Evolutionary conservation across 2,888 invertebrate species (phyloP).

Genomic region (Leucoma salicis): DNA sequence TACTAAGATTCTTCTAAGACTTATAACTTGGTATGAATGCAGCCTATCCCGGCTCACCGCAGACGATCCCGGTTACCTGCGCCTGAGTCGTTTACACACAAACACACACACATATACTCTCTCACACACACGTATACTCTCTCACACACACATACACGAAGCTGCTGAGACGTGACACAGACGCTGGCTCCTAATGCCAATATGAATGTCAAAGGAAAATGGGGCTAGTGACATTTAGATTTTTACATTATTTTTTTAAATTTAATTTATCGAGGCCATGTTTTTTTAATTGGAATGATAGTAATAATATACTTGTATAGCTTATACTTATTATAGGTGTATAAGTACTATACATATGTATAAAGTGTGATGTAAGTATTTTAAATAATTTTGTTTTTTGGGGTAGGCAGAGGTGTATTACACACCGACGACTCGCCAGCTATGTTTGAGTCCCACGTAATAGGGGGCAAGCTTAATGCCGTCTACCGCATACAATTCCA

Average conservation of each 20-base stretch:
- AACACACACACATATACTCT: slow-evolving; percentile 16
- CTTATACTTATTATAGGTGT: too few relatives aligned
- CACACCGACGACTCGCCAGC: too few relatives aligned
- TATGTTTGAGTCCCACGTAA: too few relatives aligned
- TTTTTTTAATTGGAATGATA: neutral
- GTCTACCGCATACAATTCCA: too few relatives aligned
- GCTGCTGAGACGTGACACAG: slow-evolving; percentile 63
- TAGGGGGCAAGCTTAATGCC: too few relatives aligned
- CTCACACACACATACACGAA: slow-evolving; percentile 17
- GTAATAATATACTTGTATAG: too few relatives aligned
- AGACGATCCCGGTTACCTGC: slow-evolving; percentile 78
- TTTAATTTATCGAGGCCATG: neutral
- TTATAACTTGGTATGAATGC: slow-evolving; percentile 51
- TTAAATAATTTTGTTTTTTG: too few relatives aligned
- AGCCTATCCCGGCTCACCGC: slow-evolving; percentile 50
- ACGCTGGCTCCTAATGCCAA: slow-evolving; percentile 58
- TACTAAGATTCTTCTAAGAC: slow-evolving; percentile 69
- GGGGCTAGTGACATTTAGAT: slow-evolving; percentile 48
- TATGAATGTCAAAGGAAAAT: slow-evolving; percentile 48
- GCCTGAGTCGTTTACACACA: slow-evolving; percentile 46
- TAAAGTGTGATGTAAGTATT: too few relatives aligned
- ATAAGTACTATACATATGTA: too few relatives aligned
- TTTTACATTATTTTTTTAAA: slow-evolving; percentile 12
- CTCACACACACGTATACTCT: slow-evolving; percentile 12
- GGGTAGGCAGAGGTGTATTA: too few relatives aligned